A percentile compares a stretch with the other conserved stretches of the same genome.
Conservation (phyloP, 2,113 vertebrate species). For the Oostethus manadensis region DNA sequence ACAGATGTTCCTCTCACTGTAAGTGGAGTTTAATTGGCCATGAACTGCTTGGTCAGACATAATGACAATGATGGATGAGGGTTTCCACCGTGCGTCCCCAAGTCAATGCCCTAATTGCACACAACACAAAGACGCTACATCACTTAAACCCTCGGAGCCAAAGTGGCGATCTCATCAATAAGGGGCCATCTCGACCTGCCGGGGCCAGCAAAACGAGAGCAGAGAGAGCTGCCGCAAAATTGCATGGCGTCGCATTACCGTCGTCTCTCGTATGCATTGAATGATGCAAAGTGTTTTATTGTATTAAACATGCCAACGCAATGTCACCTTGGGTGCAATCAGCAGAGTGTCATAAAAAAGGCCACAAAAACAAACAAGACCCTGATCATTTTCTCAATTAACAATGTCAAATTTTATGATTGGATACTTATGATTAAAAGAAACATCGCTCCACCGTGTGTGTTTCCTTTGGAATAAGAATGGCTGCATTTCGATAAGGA, state of each 20-base stretch:
- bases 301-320: neutral
- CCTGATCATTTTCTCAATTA: neutral
- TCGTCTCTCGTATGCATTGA: neutral
- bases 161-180: constrained; percentile 59
- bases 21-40: constrained; percentile 28
- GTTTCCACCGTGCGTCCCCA: constrained; percentile 38
- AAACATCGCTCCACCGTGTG: neutral
- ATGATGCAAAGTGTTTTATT: neutral
- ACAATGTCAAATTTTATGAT: neutral
- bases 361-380: constrained; percentile 1
- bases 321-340: constrained; percentile 2
- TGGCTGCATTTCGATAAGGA: neutral
- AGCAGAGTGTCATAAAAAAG: neutral
- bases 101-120: constrained; percentile 58
- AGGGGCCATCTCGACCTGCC: constrained; percentile 48
- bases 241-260: constrained; percentile 30
- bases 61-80: constrained; percentile 45
- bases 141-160: constrained; percentile 31
- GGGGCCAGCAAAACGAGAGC: constrained; percentile 14
- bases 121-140: constrained; percentile 39
- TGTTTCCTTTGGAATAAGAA: neutral
- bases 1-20: neutral
- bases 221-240: constrained; percentile 26
- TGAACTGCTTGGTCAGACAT: constrained; percentile 26
- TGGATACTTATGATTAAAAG: neutral